phyloP scores from a whole-genome alignment of 2,888 invertebrate species.

The Cremastinae sp. region DNA sequence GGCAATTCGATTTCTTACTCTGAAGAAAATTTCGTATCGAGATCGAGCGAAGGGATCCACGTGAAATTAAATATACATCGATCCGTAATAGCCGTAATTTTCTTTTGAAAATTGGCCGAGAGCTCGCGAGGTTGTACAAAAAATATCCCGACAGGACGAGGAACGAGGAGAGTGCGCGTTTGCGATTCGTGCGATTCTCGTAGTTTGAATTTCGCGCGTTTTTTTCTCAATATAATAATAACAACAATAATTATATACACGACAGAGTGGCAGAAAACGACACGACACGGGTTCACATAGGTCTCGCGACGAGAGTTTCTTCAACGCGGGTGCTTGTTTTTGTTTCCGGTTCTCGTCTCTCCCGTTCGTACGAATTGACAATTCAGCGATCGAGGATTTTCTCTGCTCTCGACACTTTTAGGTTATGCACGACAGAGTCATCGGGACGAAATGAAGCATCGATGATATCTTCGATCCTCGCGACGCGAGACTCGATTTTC shows the following conservation, averaged over 20 bases:
- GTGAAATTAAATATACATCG: too few relatives aligned
- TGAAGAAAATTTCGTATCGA: too few relatives aligned
- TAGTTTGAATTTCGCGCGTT: conserved; percentile 33
- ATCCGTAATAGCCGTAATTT: too few relatives aligned
- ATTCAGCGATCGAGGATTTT: neutral
- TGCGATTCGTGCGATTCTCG: neutral
- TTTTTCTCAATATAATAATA: neutral
- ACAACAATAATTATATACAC: neutral
- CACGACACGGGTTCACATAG: conserved; percentile 12
- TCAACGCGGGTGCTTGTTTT: conserved; percentile 8
- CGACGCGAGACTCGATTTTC: conserved; percentile 17
- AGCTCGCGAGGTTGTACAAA: too few relatives aligned
- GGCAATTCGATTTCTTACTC: too few relatives aligned
- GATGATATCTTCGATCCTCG: conserved; percentile 23
- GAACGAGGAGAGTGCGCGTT: neutral
- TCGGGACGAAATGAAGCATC: conserved; percentile 11
- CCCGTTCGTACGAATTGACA: neutral
- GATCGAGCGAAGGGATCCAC: too few relatives aligned
- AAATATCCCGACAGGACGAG: neutral
- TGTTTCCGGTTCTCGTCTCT: neutral
- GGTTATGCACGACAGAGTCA: conserved; percentile 29
- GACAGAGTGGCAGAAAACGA: conserved; percentile 6
- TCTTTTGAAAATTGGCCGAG: too few relatives aligned
- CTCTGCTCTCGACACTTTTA: conserved; percentile 4
- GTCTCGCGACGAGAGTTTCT: conserved; percentile 6